Percentiles rank a stretch among this genome's conserved stretches.
phyloP scores from a whole-genome alignment of 2,888 invertebrate genomes.

The Frankliniella intonsa region DNA sequence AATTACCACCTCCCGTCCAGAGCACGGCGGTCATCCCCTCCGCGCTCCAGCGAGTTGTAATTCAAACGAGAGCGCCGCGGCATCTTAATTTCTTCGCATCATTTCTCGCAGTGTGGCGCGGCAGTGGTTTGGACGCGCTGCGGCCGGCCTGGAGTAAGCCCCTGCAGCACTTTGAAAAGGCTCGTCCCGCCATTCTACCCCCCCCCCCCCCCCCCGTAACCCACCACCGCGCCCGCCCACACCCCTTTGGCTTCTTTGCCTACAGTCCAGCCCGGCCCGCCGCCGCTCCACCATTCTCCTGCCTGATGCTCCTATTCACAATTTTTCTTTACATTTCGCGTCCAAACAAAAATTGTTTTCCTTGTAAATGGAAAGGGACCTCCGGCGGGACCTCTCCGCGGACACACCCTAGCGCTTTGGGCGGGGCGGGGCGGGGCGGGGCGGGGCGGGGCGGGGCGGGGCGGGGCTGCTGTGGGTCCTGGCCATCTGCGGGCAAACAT shows the following conservation, averaged over 20 bases:
- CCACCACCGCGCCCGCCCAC: background rate
- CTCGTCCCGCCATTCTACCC: no score
- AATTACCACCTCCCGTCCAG: no score
- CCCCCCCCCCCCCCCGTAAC: background rate
- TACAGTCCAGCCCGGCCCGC: background rate
- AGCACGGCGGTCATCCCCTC: no score
- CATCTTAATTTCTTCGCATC: no score
- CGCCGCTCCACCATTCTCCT: background rate
- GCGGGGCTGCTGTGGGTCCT: background rate
- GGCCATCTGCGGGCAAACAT: slow-evolving; percentile 17
- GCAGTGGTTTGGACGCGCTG: no score
- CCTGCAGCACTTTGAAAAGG: no score
- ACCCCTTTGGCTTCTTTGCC: background rate
- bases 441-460: no score
- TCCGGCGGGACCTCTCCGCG: background rate
- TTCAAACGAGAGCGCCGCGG: no score
- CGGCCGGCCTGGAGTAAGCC: no score
- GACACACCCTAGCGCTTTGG: no score
- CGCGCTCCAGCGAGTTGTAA: no score
- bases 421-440: no score
- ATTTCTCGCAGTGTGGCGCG: background rate
- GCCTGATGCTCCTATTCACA: slow-evolving; percentile 21
- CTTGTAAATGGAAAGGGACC: slow-evolving; percentile 24
- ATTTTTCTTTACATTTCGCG: slow-evolving; percentile 22
- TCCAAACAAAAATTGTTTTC: slow-evolving; percentile 24